Evolutionary conservation across 2,888 invertebrate species (phyloP), one percentile per base, ranked within the genome.

Genomic region (Subacronicta megacephala): DNA sequence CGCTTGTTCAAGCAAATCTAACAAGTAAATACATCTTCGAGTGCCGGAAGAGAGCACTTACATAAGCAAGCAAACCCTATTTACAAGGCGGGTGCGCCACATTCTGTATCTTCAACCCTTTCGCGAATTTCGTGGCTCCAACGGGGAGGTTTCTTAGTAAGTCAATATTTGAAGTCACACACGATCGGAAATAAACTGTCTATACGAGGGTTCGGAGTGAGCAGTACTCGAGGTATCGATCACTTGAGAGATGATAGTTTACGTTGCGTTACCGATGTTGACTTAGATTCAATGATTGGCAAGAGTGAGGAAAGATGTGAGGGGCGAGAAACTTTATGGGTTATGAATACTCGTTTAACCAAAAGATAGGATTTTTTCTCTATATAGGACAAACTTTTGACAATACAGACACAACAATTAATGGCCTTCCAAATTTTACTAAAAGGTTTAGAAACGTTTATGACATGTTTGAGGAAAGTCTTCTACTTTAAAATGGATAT

Each of bases 131-230:
- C 10, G n/a, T 70, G 64, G 77, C 80, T 68, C 59, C 60, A 41
- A 71, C 44, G 37, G 37, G 51, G 47, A 45, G 72, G 58, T 66
- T 72, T 80, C 82, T 79, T 70, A 70, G 72, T 78, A 63, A 77
- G 84, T 83, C 81, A 87, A 86, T 82, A 85, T 86, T 87, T 82
- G 82, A 76, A 73, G 72, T 55, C 51, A 70, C 74, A 76, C 72
- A 74, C 70, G 62, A 75, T 77, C 69, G 71, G 76, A 78, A 80
- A 80, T 80, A 82, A 78, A 83, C 81, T 75, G 69, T 73, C 72
- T 75, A 56, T 50, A 62, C 61, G 54, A 38, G 43, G 44, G 16
- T 37, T 20, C 5, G 23, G 44, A 20, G 52, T 47, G 26, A 43
- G 47, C 33, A 55, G 57, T 20, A 16, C 55, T 45, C 18, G 23